Base-by-base conservation (phyloP, 92 coral and sea anemone genomes). In the Hydrozoanthus gracilis region DNA sequence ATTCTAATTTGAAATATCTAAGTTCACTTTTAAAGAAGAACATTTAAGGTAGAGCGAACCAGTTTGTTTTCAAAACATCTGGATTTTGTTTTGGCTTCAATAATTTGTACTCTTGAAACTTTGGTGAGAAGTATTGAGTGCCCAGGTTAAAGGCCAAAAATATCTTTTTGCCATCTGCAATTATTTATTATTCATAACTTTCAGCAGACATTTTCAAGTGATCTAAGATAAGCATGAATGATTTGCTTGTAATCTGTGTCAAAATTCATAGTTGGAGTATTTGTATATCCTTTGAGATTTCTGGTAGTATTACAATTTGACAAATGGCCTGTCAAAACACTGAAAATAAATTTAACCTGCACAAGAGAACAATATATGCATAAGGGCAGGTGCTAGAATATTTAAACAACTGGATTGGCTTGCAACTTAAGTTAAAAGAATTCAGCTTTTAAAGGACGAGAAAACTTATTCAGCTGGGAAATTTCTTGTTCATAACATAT, bases 261-360 rank as follows among this genome's bases (percentile, higher is more conserved):
- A 80, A 50, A 65, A 27, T 35, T 49, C 7, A 17, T 80, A 20
- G 17, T 3, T 27, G 11, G 66, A 49, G 5, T 65, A 39, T 80
- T 45, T 65, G 17, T 16, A 65, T 5, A 12, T 4, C 54, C 35
- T 16, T 6, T 51, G 51, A 3, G 54, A 64, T 64, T 80, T 65
- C 73, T 48, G 7, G 61, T 80, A 4, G 13, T 46, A 47, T 77
- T 27, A 56, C 66, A 77, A 10, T 3, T 54, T 16, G 55, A 62
- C 14, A 60, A 62, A 79, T 44, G 54, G 45, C 52, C 84, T 79
- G 84, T 65, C 74, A 64, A 20, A 8, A 20, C 49, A 4, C 39
- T 64, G 45, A 80, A n/a, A 65, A 48, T 10, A 64, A 5, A 10
- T 6, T 11, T 60, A 49, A 17, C 74, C 6, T 60, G 27, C 8